Percentiles rank a stretch among this genome's conserved stretches.
phyloP scores from a whole-genome alignment of 2,113 vertebrate genomes.

The Morphnarchus princeps region DNA sequence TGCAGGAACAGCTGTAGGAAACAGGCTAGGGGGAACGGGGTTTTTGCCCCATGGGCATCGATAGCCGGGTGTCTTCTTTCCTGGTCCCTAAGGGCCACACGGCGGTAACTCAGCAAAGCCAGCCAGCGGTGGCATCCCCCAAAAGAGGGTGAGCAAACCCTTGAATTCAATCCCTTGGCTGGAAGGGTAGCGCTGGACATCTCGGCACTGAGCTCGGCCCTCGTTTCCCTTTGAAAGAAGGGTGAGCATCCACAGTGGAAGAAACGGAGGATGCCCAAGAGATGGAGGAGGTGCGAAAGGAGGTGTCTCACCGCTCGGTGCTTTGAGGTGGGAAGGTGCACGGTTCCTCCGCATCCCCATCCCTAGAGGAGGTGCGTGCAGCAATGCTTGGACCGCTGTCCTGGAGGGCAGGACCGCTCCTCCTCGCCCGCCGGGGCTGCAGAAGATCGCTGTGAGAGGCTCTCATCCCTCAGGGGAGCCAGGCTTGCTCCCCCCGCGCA shows the following conservation, averaged over 20 bases:
- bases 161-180: neutral
- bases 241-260: neutral
- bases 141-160: neutral
- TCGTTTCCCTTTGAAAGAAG: neutral
- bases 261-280: neutral
- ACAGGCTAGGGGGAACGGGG: neutral
- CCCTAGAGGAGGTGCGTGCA: neutral
- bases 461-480: neutral
- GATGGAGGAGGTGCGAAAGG: neutral
- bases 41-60: neutral
- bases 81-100: neutral
- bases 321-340: neutral
- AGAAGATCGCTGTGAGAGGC: fast-evolving
- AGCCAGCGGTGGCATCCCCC: neutral
- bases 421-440: neutral
- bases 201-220: neutral
- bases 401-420: neutral
- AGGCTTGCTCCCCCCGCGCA: fast-evolving
- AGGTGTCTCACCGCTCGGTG: fast-evolving
- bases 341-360: neutral
- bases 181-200: neutral
- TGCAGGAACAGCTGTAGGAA: neutral
- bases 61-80: neutral
- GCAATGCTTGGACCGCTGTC: neutral
- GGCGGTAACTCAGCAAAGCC: neutral